A percentile compares a stretch with the other conserved stretches of the same genome.
phyloP scores from a whole-genome alignment of 2,888 invertebrate genomes.

The Apocheima hispidaria region DNA sequence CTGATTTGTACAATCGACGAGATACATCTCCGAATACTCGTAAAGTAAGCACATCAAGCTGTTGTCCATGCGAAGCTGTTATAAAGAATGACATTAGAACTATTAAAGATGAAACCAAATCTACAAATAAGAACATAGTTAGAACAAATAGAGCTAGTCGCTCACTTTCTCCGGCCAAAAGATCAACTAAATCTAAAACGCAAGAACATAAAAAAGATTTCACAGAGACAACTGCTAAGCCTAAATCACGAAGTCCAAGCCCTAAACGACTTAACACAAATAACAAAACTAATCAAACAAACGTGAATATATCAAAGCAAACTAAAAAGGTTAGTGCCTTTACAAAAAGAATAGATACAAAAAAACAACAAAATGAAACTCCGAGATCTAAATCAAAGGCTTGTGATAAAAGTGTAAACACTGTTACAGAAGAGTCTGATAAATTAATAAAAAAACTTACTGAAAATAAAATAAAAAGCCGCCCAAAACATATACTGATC shows the following conservation, averaged over 20 bases:
- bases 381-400: conserved; percentile 3
- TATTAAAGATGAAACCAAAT: background rate
- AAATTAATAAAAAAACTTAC: conserved; percentile 1
- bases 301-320: background rate
- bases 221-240: background rate
- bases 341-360: background rate
- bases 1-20: background rate
- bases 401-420: conserved; percentile 7
- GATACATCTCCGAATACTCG: background rate
- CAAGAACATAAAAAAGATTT: conserved; percentile 17
- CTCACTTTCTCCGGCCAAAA: conserved; percentile 14
- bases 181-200: conserved; percentile 31
- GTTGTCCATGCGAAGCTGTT: background rate
- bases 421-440: background rate
- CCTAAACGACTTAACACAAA: background rate
- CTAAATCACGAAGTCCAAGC: conserved; percentile 11
- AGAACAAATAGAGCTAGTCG: conserved; percentile 34
- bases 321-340: background rate
- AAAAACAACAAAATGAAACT: conserved; percentile 8
- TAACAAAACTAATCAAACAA: conserved; percentile 4
- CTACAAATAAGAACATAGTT: conserved; percentile 28
- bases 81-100: background rate
- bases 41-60: background rate
- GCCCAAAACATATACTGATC: background rate
- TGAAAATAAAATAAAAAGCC: conserved; percentile 28